Evolutionary conservation across 1,140 invertebrate genomes (phyloP), one percentile per base, ranked within the genome.

Genomic region (Cherax quadricarinatus): DNA sequence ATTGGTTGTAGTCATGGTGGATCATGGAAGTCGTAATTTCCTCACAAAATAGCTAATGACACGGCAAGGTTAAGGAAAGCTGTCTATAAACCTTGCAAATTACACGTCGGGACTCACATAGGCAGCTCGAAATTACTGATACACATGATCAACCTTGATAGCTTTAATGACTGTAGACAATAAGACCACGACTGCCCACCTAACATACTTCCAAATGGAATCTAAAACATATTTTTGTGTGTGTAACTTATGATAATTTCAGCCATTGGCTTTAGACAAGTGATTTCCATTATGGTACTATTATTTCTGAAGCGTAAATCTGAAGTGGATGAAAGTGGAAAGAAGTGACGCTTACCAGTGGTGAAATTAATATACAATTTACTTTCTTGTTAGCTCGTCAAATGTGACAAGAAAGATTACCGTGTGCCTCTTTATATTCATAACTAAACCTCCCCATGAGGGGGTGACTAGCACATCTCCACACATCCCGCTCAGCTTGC

Each of bases 31-130:
- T 81, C 78, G 78, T 88, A 88, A 88, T 88, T 88, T 53, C 75
- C 86, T 79, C 30, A 48, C 86, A 79, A 88, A 88, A 88, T 53
- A 88, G 75, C 60, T 88, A 81, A 88, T 88, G 73, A 81, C 86
- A 88, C 53, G 41, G 30, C 21, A 21, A 10, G 78, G 75, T 66
- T 81, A 79, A 81, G 86, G 86, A 81, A 81, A 88, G 53, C 86
- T 88, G 51, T 88, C 86, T 81, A 88, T 81, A 88, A 88, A 80
- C 86, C 24, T 62, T 24, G 53, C 16, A 62, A 75, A 81, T 88
- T 88, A 81, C 62, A 80, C 70, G 41, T 30, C 51, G 30, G 60
- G 86, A 24, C 21, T 80, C 53, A 81, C 57, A 84, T 30, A 80
- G 78, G 75, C 86, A 88, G 18, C 75, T 88, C 48, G 80, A 88